phyloP scores from a whole-genome alignment of 2,113 vertebrate species.

The Macheiramphus alcinus region DNA sequence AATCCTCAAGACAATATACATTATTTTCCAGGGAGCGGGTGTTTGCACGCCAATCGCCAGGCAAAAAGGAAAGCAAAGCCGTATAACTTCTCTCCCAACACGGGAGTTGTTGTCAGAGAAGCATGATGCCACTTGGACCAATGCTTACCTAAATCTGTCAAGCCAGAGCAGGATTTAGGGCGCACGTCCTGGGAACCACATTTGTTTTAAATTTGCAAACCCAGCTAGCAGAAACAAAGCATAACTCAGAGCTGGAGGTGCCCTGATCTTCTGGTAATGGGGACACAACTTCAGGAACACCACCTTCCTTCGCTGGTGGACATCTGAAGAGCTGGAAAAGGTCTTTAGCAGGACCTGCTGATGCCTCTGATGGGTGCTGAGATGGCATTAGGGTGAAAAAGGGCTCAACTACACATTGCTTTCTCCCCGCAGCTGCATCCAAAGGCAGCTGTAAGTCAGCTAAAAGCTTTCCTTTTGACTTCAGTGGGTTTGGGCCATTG shows the following conservation, averaged over 20 bases:
- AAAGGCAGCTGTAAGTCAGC: not conserved
- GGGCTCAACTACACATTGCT: not conserved
- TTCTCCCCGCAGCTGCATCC: not conserved
- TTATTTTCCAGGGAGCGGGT: constrained; percentile 9
- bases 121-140: not conserved
- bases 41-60: not conserved
- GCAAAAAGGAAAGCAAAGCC: not conserved
- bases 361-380: not conserved
- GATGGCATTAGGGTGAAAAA: not conserved
- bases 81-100: constrained; percentile 9
- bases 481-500: not conserved
- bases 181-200: not conserved
- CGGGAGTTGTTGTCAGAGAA: constrained; percentile 16
- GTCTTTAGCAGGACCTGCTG: not conserved
- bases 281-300: not conserved
- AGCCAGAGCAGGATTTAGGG: not conserved
- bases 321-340: not conserved
- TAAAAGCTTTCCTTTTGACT: not conserved
- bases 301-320: fast-evolving
- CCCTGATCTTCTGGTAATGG: not conserved
- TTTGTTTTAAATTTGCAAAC: not conserved
- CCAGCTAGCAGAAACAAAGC: not conserved
- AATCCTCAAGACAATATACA: constrained; percentile 11
- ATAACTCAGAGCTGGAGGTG: not conserved
- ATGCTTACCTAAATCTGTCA: not conserved